Base-by-base conservation (phyloP, 2,888 invertebrate species). In the Zaprionus lineosus region DNA sequence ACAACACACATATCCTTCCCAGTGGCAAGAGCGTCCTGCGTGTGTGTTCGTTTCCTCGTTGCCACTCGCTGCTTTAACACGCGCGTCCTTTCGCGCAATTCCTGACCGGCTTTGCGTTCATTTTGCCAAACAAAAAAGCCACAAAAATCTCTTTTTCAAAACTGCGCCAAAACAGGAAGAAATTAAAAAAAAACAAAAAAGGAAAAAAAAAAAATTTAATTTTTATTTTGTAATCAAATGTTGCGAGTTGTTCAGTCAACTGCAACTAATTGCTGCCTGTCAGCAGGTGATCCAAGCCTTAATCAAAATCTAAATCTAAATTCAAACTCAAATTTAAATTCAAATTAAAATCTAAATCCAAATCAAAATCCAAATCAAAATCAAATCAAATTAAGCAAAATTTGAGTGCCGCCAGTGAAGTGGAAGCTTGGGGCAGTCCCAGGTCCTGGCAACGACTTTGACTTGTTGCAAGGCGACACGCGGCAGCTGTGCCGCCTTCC, bases 1-100 rank as follows among this genome's bases (percentile, higher is more conserved):
- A 84, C 79, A 78, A 85, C 85, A 82, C 78, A 73, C 64, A n/a
- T n/a, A n/a, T 51, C 14, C 39, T 26, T 24, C 12, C 47, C 31
- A 59, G 34, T 39, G 47, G 48, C 34, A 44, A 4, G 39, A 67
- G 34, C 39, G 48, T 40, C 14, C 21, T 2, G 1, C 9, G 15
- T 18, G 28, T 44, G 39, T 5, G 12, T 34, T 31, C 24, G 41
- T 24, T 37, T 39, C 31, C 39, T 29, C 18, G 24, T n/a, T n/a
- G 36, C 16, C 21, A 43, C 15, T 18, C 18, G 15, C 5, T 5
- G 19, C 5, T 19, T 19, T 3, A 3, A 3, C 5, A 19, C 19
- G 19, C 19, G 5, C n/a, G n/a, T n/a, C n/a, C n/a, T n/a, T 9
- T 21, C 34, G 26, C 19, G 12, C 12, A 50, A 34, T 18, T 28